Evolutionary conservation across 2,113 vertebrate species (phyloP).

Genomic region (Gymnocephalus cernua): DNA sequence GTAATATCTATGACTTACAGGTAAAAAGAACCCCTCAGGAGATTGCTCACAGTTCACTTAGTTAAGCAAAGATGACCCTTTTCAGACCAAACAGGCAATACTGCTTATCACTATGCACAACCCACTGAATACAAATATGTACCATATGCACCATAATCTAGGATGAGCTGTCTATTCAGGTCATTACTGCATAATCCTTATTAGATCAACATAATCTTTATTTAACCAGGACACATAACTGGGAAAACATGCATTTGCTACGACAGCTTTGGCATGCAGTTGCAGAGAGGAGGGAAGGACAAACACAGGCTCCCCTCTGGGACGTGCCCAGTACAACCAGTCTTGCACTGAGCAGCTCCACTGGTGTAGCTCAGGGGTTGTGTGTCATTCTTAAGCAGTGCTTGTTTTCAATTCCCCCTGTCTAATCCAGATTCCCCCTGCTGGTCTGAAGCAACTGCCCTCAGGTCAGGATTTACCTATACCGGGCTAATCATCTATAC

Average conservation of each 20-base stretch:
- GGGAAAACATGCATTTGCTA: constrained; percentile 55
- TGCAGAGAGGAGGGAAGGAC: constrained; percentile 40
- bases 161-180: constrained; percentile 42
- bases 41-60: background rate
- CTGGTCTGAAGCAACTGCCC: constrained; percentile 34
- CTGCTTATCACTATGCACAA: background rate
- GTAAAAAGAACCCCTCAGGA: constrained; percentile 5
- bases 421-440: constrained; percentile 22
- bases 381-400: constrained; percentile 40
- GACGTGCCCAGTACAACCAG: constrained; percentile 47
- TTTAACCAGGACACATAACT: constrained; percentile 49
- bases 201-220: constrained; percentile 63
- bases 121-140: constrained; percentile 47
- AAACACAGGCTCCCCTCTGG: constrained; percentile 45
- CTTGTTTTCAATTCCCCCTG: constrained; percentile 33
- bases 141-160: constrained; percentile 46
- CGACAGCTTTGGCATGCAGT: constrained; percentile 54
- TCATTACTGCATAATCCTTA: constrained; percentile 59
- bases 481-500: background rate
- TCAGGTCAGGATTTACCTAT: constrained; percentile 11
- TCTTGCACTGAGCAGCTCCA: constrained; percentile 44
- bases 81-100: constrained; percentile 38
- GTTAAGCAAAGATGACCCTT: constrained; percentile 29
- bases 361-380: constrained; percentile 34
- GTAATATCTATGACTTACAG: constrained; percentile 26